These are phyloP conservation scores for Lydus trimaculatus DNA, from an alignment of 2,888 invertebrate species.

Conservation along the genomic window DNA sequence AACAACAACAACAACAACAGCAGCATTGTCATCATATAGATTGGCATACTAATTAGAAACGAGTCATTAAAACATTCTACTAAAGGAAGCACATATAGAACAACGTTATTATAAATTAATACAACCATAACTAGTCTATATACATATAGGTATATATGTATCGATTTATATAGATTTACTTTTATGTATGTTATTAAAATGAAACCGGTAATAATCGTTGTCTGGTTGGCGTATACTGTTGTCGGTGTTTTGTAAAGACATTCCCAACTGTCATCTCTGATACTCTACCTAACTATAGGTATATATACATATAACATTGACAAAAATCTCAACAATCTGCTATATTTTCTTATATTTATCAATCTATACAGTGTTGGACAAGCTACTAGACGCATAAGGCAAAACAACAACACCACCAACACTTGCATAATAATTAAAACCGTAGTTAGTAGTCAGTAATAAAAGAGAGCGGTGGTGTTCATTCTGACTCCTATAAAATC, in stretches of 20 bases:
- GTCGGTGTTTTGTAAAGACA: conserved; percentile 43
- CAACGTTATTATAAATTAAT: not conserved
- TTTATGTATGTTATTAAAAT: conserved; percentile 6
- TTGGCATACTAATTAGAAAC: not conserved
- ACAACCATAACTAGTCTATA: not conserved
- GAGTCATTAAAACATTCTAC: not conserved
- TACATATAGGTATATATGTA: no score
- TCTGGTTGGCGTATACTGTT: conserved; percentile 36
- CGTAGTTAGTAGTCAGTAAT: no score
- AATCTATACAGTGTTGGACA: no score
- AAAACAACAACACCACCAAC: no score
- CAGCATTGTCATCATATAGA: not conserved
- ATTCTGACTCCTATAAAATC: no score
- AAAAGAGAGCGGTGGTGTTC: no score
- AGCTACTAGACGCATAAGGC: no score
- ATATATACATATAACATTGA: conserved; percentile 14
- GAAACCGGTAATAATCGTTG: conserved; percentile 17
- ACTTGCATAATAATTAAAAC: no score
- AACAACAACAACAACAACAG: no score
- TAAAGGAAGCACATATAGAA: not conserved
- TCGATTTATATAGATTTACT: not conserved
- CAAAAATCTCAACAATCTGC: conserved; percentile 17
- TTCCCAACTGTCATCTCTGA: conserved; percentile 41
- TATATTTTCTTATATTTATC: conserved; percentile 12
- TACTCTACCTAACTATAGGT: conserved; percentile 27